Evolutionary conservation across 2,888 invertebrate species (phyloP), one percentile per base, ranked within the genome.

Genomic region (Xestia c-nigrum): DNA sequence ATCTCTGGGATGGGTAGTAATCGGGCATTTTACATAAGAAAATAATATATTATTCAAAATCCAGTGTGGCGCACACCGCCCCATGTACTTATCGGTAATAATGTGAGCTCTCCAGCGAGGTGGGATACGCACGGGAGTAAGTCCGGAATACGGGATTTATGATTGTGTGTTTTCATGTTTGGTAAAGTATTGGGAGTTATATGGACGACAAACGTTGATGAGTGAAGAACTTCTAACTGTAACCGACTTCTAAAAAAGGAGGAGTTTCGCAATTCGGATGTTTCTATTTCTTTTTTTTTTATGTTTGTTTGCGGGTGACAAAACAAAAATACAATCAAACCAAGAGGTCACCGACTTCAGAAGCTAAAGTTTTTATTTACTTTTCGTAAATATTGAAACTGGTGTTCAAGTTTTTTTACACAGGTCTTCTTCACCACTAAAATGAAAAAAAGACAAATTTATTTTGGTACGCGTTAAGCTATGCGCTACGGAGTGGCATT

Each of bases 21-120:
- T 96, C 96, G 96, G 95, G 93, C 95, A 96, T 96, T 96, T 96
- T 96, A 95, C 96, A 96, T 96, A 96, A 94, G 96, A 96, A 96
- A 96, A 96, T 96, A 95, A 96, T 96, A 96, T 96, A 96, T 96
- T 96, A 96, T 96, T 96, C 96, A 96, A 96, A 96, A 96, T 96
- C 95, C 94, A 94, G 94, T 91, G 91, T 91, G 92, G 94, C 94
- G 94, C 93, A 91, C 94, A 93, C 92, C 93, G 94, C 93, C 92
- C 92, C 94, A 92, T 95, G 93, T 94, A 95, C 95, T 96, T 95
- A 96, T 96, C 95, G 95, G 94, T 94, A 95, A 95, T 96, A 96
- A 96, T 95, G 93, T 93, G 90, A 87, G 92, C 92, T 92, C 92
- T 91, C 92, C 91, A 90, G 86, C 80, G 85, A 85, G 76, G 78